Conservation (phyloP, 1,140 invertebrate genomes). For the Atta colombica region DNA sequence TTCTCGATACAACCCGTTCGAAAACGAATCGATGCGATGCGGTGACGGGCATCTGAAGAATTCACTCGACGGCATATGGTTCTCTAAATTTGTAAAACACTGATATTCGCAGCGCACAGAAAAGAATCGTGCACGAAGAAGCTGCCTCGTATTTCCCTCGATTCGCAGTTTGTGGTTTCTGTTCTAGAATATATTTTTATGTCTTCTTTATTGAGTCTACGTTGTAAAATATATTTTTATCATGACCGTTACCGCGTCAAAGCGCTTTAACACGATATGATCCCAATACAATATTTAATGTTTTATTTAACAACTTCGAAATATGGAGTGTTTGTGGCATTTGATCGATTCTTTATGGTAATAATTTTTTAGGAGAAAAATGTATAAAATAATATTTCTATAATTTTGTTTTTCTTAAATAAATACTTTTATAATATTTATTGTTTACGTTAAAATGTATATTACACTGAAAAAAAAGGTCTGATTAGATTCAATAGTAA, state of each 20-base stretch:
- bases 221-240: constrained; percentile 25
- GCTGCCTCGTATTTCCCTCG: neutral
- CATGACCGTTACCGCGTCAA: neutral
- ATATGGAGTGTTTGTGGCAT: neutral
- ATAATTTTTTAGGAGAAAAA: neutral
- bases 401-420: neutral
- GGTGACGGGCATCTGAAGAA: constrained; percentile 50
- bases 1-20: constrained; percentile 61
- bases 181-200: constrained; percentile 5
- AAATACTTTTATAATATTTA: neutral
- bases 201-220: neutral
- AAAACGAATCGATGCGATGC: constrained; percentile 56
- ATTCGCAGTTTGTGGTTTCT: neutral
- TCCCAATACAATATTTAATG: neutral
- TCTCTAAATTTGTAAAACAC: constrained; percentile 32
- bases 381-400: neutral
- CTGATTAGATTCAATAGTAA: too few species aligned
- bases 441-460: neutral
- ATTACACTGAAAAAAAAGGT: too few species aligned
- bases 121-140: constrained; percentile 4
- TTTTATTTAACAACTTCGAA: neutral
- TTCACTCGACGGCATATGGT: constrained; percentile 59
- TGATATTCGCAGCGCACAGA: neutral
- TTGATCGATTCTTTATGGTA: neutral
- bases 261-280: constrained; percentile 9